Evolutionary conservation across 2,888 invertebrate species (phyloP).

Genomic region (Lycaena phlaeas): DNA sequence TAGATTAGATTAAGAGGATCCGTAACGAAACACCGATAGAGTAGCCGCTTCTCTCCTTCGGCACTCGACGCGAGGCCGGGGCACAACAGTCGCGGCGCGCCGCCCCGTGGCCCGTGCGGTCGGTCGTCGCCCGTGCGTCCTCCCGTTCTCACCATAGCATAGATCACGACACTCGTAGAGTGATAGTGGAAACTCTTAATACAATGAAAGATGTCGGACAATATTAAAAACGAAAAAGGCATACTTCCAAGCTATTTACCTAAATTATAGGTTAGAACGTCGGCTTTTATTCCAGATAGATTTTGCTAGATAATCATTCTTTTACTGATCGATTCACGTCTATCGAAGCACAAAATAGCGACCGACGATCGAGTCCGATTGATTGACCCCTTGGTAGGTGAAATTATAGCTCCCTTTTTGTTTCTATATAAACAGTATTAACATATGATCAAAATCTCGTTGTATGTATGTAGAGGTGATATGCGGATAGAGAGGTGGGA

Average conservation of each 20-base stretch:
- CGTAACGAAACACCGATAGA: slow-evolving; percentile 72
- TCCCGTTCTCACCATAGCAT: slow-evolving; percentile 47
- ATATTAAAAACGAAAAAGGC: slow-evolving; percentile 65
- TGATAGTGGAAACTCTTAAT: slow-evolving; percentile 57
- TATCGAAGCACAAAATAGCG: slow-evolving; percentile 64
- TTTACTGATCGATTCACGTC: slow-evolving; percentile 56
- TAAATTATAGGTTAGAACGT: slow-evolving; percentile 67
- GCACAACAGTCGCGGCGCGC: slow-evolving; percentile 33
- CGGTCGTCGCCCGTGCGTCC: slow-evolving; percentile 29
- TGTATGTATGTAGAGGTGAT: slow-evolving; percentile 64
- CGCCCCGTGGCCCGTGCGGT: slow-evolving; percentile 19
- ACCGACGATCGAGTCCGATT: slow-evolving; percentile 59
- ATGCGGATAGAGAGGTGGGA: slow-evolving; percentile 54
- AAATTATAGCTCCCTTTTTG: slow-evolving; percentile 39
- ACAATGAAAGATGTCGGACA: slow-evolving; percentile 69
- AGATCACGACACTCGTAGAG: slow-evolving; percentile 69
- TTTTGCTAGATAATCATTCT: slow-evolving; percentile 68
- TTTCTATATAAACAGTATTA: slow-evolving; percentile 67
- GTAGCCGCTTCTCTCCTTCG: slow-evolving; percentile 72
- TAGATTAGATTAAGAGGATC: slow-evolving; percentile 71
- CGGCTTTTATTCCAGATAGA: slow-evolving; percentile 71
- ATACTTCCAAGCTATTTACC: slow-evolving; percentile 68
- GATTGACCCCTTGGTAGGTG: slow-evolving; percentile 45
- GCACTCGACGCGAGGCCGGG: slow-evolving; percentile 63
- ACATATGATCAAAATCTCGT: slow-evolving; percentile 59